Base-by-base conservation (phyloP, 2,113 vertebrate species). In the Otus sunia region DNA sequence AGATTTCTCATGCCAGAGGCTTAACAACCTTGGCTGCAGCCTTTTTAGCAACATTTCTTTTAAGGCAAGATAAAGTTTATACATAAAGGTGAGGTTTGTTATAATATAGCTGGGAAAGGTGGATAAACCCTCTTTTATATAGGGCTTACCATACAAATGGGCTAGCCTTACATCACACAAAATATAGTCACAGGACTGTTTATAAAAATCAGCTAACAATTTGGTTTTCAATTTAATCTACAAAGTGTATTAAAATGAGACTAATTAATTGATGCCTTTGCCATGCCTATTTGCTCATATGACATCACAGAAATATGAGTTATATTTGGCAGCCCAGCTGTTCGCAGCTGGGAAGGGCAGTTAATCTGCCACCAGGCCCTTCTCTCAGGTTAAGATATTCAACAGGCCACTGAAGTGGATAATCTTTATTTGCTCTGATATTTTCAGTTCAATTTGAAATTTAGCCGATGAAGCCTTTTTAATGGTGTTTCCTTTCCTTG, bases 171-270 rank as follows among this genome's bases (percentile, higher is more conserved):
- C 30, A 47, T 34, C n/a, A 86, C 0, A 0, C 59, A 47, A 56
- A 79, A 39, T 45, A 20, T 5, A 39, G n/a, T 58, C 47, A 55
- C 27, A 82, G 55, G 27, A 14, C 8, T 41, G 25, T 55, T 84
- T 84, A 81, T 58, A 84, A 93, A 90, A 13, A 37, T n/a, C 45
- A 73, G 75, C 25, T 45, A 39, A 6, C 3, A 1, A 9, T 63
- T 12, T 68, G 26, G 25, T 41, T 95, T 88, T 32, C 29, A 59
- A 64, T 89, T 93, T 72, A 83, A 86, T 79, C 50, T 60, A 73
- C 29, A 52, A 87, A 96, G 60, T 74, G 69, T 41, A 71, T 30
- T 73, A 43, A 84, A 94, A 85, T 58, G 6, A 77, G 34, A 58
- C 39, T 66, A 84, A 92, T 77, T 90, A 5, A 73, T 30, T 43